phyloP scores from a whole-genome alignment of 2,113 vertebrate genomes.

The Chrysemys picta region DNA sequence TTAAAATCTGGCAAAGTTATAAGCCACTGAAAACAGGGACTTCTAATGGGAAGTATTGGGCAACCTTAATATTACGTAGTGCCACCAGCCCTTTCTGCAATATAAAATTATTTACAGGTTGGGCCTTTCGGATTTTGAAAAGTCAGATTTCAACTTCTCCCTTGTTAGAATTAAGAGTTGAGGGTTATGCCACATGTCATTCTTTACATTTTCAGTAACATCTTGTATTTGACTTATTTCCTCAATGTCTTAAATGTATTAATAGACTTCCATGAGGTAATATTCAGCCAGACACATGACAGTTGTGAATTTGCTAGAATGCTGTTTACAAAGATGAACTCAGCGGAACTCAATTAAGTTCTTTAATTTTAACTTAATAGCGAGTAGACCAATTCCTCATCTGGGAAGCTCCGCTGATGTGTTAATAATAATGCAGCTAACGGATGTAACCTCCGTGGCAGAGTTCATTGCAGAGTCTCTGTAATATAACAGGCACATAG shows the following conservation, averaged over 20 bases:
- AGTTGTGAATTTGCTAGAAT: background rate
- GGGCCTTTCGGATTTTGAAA: background rate
- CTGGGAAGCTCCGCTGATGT: background rate
- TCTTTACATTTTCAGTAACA: background rate
- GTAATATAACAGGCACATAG: rapidly evolving
- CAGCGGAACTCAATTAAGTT: background rate
- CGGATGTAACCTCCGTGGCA: background rate
- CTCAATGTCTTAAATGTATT: background rate
- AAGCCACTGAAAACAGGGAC: background rate
- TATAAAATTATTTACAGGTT: background rate
- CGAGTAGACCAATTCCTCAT: background rate
- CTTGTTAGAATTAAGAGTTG: background rate
- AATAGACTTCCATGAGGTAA: background rate
- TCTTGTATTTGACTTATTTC: background rate
- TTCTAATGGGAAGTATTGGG: rapidly evolving
- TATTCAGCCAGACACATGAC: background rate
- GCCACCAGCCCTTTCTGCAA: background rate
- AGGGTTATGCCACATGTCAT: background rate
- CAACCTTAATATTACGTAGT: rapidly evolving
- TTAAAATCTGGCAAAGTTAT: background rate
- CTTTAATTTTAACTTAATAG: background rate
- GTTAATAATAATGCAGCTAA: background rate
- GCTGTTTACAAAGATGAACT: background rate
- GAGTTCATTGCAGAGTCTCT: background rate
- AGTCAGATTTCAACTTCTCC: background rate